These are phyloP conservation scores for Brachyptera putata DNA, from an alignment of 2,888 invertebrate species.

Conservation along the genomic window DNA sequence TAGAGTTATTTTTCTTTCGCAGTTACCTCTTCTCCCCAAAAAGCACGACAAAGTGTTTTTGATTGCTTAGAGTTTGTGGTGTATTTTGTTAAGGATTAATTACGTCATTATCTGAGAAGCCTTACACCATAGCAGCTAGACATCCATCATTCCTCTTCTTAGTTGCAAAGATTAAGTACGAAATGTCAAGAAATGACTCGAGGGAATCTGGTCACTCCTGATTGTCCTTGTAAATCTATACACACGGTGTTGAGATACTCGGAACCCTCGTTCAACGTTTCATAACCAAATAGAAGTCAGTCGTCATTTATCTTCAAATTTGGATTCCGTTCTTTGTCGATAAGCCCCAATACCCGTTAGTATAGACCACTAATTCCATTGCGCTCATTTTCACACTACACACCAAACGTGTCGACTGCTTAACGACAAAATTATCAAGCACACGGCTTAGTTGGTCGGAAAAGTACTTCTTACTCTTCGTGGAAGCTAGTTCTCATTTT, in stretches of 20 bases:
- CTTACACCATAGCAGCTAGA: not conserved
- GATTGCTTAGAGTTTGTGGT: too few species aligned
- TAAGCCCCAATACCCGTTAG: constrained; percentile 15
- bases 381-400: constrained; percentile 4
- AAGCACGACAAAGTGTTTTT: too few species aligned
- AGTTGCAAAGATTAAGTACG: not conserved
- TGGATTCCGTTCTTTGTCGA: constrained; percentile 19
- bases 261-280: too few species aligned
- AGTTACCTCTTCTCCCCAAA: too few species aligned
- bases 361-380: constrained; percentile 2
- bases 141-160: not conserved
- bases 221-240: not conserved
- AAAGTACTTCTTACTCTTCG: constrained; percentile 28
- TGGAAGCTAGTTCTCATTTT: constrained; percentile 27
- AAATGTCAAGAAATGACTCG: not conserved
- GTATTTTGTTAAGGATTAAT: not conserved
- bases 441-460: constrained; percentile 37
- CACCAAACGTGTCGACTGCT: constrained; percentile 29
- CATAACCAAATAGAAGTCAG: too few species aligned
- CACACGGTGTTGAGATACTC: too few species aligned
- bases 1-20: too few species aligned
- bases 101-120: not conserved
- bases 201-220: too few species aligned
- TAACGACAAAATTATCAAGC: constrained; percentile 41
- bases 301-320: constrained; percentile 21